Base-by-base conservation (phyloP, 2,113 vertebrate species). In the Calonectris borealis region DNA sequence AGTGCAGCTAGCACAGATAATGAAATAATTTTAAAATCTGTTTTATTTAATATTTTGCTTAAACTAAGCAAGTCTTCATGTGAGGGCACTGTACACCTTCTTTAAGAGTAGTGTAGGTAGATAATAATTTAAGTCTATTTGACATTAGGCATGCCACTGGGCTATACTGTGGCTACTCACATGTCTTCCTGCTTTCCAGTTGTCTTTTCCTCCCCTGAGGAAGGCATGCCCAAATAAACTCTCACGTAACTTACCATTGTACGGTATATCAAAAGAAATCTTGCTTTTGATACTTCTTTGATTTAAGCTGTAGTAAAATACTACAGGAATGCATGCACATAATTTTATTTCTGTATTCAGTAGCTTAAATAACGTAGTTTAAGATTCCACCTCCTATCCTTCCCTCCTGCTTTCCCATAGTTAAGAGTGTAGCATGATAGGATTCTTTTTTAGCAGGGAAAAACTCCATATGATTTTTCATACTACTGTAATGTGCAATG, bases 291-390 rank as follows among this genome's bases (percentile, higher is more conserved):
- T 88, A 81, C 44, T 94, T 83, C 61, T 91, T 95, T 95, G 65
- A 88, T 85, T 96, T 78, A 93, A 77, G 38, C 62, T 61, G 31
- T 70, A 90, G 85, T 94, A 83, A 95, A 93, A 85, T 86, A n/a
- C 49, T 92, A 7, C 40, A 65, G 79, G 60, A 66, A 73, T 64
- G 64, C 79, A 86, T 25, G 54, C 46, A 72, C 24, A 19, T 85
- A 36, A 65, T 85, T 80, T 69, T 38, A 42, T 80, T 66, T 89
- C 34, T 92, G 0, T 54, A 60, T 68, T 84, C 61, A 87, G n/a
- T 27, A 75, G 61, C 69, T 76, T 72, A 73, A 92, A 85, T 76
- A 38, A 19, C 11, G 54, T 54, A 26, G 52, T 82, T 94, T 61
- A 72, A 61, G 36, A 57, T 90, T 72, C 36, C 12, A 5, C 20